These are phyloP conservation scores for Acanthosepion pharaonis DNA, from an alignment of 2,888 invertebrate species.

Conservation along the genomic window DNA sequence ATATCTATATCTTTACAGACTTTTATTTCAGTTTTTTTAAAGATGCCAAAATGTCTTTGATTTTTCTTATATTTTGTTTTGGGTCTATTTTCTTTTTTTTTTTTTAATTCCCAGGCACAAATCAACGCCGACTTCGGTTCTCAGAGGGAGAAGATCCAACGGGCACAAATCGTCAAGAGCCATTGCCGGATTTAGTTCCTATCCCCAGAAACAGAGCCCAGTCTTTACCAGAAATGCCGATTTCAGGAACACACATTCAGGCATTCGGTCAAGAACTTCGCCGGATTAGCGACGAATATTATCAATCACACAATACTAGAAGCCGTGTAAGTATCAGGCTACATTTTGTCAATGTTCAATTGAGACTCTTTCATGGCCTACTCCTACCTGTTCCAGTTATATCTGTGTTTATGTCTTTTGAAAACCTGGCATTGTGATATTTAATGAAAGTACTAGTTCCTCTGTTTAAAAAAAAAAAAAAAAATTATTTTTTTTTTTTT, in stretches of 20 bases:
- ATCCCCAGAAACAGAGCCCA: conserved; percentile 36
- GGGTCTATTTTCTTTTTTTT: not conserved
- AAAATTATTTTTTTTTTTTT: not conserved
- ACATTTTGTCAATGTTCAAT: not conserved
- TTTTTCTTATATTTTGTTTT: no score
- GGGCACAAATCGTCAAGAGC: not conserved
- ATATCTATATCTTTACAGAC: no score
- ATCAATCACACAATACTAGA: conserved; percentile 35
- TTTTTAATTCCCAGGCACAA: conserved; percentile 34
- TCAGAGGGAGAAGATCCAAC: conserved; percentile 44
- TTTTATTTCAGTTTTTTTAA: no score
- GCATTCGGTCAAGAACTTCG: conserved; percentile 39
- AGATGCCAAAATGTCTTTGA: no score
- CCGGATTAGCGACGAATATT: conserved; percentile 44
- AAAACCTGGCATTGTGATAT: not conserved
- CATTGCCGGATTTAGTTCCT: conserved; percentile 41
- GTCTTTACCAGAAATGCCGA: conserved; percentile 42
- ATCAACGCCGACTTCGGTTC: not conserved
- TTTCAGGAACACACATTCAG: not conserved
- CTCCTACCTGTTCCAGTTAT: not conserved
- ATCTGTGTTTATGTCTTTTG: not conserved
- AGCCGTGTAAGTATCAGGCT: conserved; percentile 9
- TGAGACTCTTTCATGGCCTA: not conserved
- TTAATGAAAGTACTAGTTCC: not conserved
- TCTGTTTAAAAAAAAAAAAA: no score